These are phyloP conservation scores for Ophion ventricosus DNA, from an alignment of 2,888 invertebrate species.

Conservation along the genomic window DNA sequence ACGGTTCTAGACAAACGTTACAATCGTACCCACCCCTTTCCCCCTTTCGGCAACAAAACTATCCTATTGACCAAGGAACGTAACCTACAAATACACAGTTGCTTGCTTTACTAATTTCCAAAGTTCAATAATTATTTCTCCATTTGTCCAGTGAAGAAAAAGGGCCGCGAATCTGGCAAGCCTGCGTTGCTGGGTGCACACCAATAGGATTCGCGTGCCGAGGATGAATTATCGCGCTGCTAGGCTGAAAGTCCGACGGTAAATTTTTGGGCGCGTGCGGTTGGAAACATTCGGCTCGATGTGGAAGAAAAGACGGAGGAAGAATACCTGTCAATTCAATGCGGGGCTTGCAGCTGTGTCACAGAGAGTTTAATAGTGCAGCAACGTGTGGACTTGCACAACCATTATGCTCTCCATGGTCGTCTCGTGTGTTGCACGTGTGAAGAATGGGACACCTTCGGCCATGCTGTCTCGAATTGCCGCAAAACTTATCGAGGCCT, in stretches of 20 bases:
- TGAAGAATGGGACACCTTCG: not conserved
- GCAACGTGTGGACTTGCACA: not conserved
- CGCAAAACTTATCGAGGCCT: conserved; percentile 40
- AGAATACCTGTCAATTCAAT: not conserved
- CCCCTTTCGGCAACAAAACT: too few species aligned
- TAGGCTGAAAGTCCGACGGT: conserved; percentile 12
- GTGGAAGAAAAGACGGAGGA: conserved; percentile 2
- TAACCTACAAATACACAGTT: too few species aligned
- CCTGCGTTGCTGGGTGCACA: conserved; percentile 15
- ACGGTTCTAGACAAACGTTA: too few species aligned
- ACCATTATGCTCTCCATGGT: not conserved
- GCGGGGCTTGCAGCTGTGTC: conserved; percentile 4
- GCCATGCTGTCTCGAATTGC: conserved; percentile 30
- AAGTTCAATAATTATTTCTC: not conserved
- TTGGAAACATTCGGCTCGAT: conserved; percentile 49
- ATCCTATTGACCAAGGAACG: too few species aligned
- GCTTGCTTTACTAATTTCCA: too few species aligned
- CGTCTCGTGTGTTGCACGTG: conserved; percentile 5
- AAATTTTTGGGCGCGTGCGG: conserved; percentile 60
- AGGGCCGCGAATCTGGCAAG: not conserved
- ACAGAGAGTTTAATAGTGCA: not conserved
- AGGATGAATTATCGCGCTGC: not conserved
- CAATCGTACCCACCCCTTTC: too few species aligned
- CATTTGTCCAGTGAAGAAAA: not conserved
- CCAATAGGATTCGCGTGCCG: not conserved